phyloP scores from a whole-genome alignment of 2,113 vertebrate genomes.

The Himantopus leucocephalus region DNA sequence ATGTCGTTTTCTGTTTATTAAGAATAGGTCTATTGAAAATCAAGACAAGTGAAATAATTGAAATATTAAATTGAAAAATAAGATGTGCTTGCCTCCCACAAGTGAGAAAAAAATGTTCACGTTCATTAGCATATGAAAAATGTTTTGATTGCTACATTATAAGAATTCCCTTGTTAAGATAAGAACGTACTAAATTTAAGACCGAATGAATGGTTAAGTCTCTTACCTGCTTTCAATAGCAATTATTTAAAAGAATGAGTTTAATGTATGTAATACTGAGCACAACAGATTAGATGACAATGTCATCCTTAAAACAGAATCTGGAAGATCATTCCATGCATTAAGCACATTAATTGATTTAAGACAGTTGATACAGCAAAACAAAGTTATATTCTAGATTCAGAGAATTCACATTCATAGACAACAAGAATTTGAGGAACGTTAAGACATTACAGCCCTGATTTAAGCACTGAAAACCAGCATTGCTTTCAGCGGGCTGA shows the following conservation, averaged over 20 bases:
- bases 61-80: not conserved
- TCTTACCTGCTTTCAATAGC: not conserved
- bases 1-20: not conserved
- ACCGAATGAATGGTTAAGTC: not conserved
- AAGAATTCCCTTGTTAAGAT: not conserved
- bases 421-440: not conserved
- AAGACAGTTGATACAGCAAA: not conserved
- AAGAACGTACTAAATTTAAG: not conserved
- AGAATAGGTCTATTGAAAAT: not conserved
- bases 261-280: not conserved
- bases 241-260: not conserved
- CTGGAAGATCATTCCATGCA: not conserved
- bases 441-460: not conserved
- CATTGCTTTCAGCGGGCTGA: not conserved
- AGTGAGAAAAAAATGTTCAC: not conserved
- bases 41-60: not conserved
- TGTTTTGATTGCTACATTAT: not conserved
- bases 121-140: not conserved
- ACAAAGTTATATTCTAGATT: not conserved
- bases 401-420: not conserved
- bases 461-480: not conserved
- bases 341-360: not conserved
- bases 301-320: not conserved
- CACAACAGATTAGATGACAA: not conserved
- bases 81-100: not conserved